phyloP scores from a whole-genome alignment of 1,140 invertebrate species.

The Orius insidiosus region DNA sequence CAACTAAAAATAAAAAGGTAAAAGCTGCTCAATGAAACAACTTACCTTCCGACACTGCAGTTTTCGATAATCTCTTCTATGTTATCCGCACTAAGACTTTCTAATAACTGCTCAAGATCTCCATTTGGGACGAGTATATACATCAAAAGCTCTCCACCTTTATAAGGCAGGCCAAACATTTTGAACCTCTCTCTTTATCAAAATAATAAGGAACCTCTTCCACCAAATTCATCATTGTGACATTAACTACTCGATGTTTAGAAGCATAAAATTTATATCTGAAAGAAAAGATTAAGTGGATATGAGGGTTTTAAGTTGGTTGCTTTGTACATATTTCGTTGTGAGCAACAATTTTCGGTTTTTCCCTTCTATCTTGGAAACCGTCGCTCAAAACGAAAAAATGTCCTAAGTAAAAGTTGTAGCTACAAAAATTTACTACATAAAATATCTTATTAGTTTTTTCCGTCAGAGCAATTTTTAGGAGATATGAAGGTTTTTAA shows the following conservation, averaged over 20 bases:
- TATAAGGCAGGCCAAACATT: slow-evolving; percentile 54
- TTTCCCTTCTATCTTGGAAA: too few species aligned
- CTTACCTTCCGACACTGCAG: slow-evolving; percentile 21
- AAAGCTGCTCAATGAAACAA: background rate
- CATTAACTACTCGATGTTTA: slow-evolving; percentile 28
- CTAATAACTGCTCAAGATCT: slow-evolving; percentile 25
- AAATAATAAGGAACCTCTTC: slow-evolving; percentile 36
- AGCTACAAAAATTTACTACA: too few species aligned
- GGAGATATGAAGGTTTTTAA: too few species aligned
- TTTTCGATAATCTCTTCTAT: slow-evolving; percentile 34
- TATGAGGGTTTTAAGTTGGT: too few species aligned
- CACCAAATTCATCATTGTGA: slow-evolving; percentile 47
- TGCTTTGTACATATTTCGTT: too few species aligned
- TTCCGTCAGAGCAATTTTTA: too few species aligned
- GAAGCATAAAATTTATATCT: slow-evolving; percentile 13
- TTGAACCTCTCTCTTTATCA: slow-evolving; percentile 32
- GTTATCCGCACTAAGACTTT: slow-evolving; percentile 26
- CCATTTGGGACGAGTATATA: slow-evolving; percentile 49
- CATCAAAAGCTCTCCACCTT: slow-evolving; percentile 42
- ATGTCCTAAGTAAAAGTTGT: too few species aligned
- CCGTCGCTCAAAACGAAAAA: too few species aligned
- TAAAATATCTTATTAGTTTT: too few species aligned
- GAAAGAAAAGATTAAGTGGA: too few species aligned
- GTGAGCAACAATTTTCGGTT: too few species aligned
- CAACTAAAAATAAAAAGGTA: slow-evolving; percentile 17